Evolutionary conservation across 2,797 vertebrate species (phyloP), one percentile per base, ranked within the genome.

Genomic region (Apogon hyalosoma): DNA sequence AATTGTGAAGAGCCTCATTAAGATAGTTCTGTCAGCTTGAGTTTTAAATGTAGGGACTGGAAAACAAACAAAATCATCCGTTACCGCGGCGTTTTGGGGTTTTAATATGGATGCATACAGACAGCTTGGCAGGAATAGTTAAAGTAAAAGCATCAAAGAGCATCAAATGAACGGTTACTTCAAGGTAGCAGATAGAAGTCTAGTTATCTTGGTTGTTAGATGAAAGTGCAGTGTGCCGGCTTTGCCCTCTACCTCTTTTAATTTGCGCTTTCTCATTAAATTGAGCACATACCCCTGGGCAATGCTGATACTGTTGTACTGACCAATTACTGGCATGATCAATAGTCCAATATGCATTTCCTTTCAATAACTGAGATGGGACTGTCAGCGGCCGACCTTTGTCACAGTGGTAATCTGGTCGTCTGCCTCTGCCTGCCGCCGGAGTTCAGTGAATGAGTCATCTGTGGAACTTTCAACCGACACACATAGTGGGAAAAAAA

Each of bases 401-500:
- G 72, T 81, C 43, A 49, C 13, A 11, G 54, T 24, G 33, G 52
- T 70, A 65, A 58, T 60, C n/a, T 49, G 33, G 18, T 67, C 33
- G 65, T 42, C 61, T 45, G 49, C 63, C 74, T 73, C 70, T 57
- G 64, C 69, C 53, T 49, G 46, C 67, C 63, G 65, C 60, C 55
- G 12, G 21, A 50, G 51, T 59, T 52, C 52, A 0, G 45, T 1
- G 43, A 72, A 59, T 63, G 73, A 86, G 36, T 84, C 79, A 82
- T 73, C 50, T 39, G 28, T 43, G 56, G 56, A 13, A 31, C 58
- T 77, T 83, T 71, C 46, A 66, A 62, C 40, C 40, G 57, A 43
- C 24, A 6, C 31, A 61, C 46, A 79, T 73, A 33, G 31, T 5
- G 31, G 6, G 4, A 24, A 24, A 24, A 24, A 69, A 68, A 39